phyloP scores from a whole-genome alignment of 2,113 vertebrate genomes.

The Dolichotis patagonum region DNA sequence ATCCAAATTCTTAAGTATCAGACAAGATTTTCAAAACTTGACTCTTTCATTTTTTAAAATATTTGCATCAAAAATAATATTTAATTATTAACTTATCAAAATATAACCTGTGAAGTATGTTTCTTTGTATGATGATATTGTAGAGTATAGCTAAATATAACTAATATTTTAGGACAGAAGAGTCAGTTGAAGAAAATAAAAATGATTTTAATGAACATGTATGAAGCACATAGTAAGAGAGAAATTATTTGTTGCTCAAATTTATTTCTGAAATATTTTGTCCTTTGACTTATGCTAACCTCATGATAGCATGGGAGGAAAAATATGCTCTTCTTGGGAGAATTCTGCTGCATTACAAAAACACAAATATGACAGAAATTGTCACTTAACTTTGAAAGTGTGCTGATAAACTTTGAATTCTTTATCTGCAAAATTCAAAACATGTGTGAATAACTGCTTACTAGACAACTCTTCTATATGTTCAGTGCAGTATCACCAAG shows the following conservation, averaged over 20 bases:
- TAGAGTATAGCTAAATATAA: neutral
- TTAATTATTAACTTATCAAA: neutral
- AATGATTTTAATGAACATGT: neutral
- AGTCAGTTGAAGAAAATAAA: neutral
- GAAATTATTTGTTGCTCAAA: neutral
- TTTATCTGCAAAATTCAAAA: slow-evolving; percentile 74
- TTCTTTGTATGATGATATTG: neutral
- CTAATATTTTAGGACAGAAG: neutral
- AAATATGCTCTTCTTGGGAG: neutral
- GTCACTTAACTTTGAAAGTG: slow-evolving; percentile 56
- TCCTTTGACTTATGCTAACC: neutral
- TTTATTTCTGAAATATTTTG: neutral
- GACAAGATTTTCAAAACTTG: neutral
- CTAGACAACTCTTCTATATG: neutral
- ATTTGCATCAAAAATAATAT: neutral
- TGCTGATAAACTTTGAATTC: slow-evolving; percentile 69
- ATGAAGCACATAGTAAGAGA: neutral
- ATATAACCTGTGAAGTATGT: neutral
- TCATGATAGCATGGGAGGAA: neutral
- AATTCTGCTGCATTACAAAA: neutral
- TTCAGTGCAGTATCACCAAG: slow-evolving; percentile 48
- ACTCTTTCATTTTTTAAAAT: neutral
- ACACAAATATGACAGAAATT: slow-evolving; percentile 41
- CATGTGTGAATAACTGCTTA: slow-evolving; percentile 9
- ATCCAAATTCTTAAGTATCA: neutral